phyloP scores from a whole-genome alignment of 2,888 invertebrate species.

The Kryphioiulus occultus region DNA sequence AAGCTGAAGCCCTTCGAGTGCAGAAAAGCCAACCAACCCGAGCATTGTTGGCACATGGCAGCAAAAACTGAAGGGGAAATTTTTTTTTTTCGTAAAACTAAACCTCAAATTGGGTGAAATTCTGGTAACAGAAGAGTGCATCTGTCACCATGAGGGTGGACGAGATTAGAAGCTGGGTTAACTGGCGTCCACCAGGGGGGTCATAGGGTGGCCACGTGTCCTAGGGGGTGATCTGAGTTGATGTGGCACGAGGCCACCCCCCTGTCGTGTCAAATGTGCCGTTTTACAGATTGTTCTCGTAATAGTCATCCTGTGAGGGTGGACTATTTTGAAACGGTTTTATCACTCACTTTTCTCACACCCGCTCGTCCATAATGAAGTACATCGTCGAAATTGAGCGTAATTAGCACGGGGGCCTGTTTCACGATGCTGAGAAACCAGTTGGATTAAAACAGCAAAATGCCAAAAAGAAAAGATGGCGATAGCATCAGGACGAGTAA shows the following conservation, averaged over 20 bases:
- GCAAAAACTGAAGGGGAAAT: background rate
- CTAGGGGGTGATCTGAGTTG: background rate
- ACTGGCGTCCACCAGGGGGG: background rate
- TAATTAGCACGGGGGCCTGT: background rate
- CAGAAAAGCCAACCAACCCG: background rate
- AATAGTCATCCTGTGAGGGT: background rate
- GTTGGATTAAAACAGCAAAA: background rate
- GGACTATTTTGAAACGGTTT: background rate
- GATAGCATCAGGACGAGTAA: background rate
- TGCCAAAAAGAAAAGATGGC: background rate
- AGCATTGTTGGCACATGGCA: constrained; percentile 29
- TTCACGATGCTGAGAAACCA: background rate
- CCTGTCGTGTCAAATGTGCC: background rate
- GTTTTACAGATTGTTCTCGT: background rate
- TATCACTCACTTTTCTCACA: constrained; percentile 10
- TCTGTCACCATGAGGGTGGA: background rate
- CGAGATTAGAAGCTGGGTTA: background rate
- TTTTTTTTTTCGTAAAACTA: no score
- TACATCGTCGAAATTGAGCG: background rate
- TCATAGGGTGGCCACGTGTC: background rate
- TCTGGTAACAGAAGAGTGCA: constrained; percentile 10
- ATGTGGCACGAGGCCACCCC: background rate
- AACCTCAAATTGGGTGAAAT: background rate
- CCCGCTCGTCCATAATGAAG: background rate
- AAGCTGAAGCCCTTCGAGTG: background rate